Base-by-base conservation (phyloP, 2,888 invertebrate genomes). In the Agrochola circellaris region DNA sequence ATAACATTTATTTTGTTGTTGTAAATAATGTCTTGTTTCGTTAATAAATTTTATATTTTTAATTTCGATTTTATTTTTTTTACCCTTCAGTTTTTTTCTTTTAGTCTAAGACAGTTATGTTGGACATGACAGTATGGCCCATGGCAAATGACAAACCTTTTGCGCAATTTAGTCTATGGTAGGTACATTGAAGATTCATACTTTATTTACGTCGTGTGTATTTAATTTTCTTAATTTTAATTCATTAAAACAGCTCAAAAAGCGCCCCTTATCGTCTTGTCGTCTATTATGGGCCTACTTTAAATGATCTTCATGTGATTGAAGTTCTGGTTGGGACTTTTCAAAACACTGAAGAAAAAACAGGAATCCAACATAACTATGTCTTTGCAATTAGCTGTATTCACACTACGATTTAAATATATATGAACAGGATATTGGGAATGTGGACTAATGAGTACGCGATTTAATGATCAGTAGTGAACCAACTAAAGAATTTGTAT, bases 11-110 rank as follows among this genome's bases (percentile, higher is more conserved):
- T 91, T 93, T 92, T 93, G 93, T 95, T 94, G 92, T 94, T 95
- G 95, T 95, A 95, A 94, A 95, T 95, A 95, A 91, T 91, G 89
- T 90, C 90, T 88, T 93, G 94, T 94, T 95, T 93, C 93, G 94
- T 95, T 92, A 95, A 95, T 95, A 95, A 95, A 95, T 93, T 94
- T 94, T 94, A 93, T 94, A 93, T 93, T 93, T 91, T 91, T 93
- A 90, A 87, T 93, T 92, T 92, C 86, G 78, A 90, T 92, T 91
- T 91, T 90, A 87, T 92, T 92, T 91, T 91, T 87, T 90, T 90
- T 86, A 82, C 73, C 89, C 87, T 89, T 90, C 11, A 17, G n/a
- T 90, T 89, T 80, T 85, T 84, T 78, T 86, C 69, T 61, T 71
- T 75, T 83, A 70, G 77, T 26, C 51, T 85, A 74, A 76, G 86